Conservation (phyloP, 2,113 vertebrate species). For the Barbus barbus region DNA sequence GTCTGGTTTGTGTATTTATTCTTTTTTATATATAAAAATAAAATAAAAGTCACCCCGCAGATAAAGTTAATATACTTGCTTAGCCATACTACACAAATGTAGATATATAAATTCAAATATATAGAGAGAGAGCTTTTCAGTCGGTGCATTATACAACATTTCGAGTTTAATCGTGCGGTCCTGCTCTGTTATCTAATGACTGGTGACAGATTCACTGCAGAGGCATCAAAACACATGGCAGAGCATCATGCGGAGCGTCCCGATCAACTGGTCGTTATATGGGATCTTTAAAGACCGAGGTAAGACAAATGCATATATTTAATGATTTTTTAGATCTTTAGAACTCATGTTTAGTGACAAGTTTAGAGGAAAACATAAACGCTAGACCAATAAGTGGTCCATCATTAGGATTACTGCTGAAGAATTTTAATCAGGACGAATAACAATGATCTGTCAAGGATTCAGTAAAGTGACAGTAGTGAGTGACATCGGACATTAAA, state of each 20-base stretch:
- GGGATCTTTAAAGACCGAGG: neutral
- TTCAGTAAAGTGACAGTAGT: neutral
- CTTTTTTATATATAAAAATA: neutral
- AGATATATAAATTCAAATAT: neutral
- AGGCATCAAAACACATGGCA: slow-evolving; percentile 60
- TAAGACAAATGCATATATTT: neutral
- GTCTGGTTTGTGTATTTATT: neutral
- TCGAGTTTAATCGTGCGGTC: slow-evolving; percentile 56
- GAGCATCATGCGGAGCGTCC: neutral
- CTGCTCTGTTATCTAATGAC: slow-evolving; percentile 38
- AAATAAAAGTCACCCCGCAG: neutral
- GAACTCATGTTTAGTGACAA: neutral
- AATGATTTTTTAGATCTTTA: neutral
- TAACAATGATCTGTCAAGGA: neutral
- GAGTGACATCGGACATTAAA: neutral
- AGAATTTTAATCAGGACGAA: neutral
- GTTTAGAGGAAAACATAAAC: neutral
- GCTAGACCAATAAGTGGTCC: neutral
- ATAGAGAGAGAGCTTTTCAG: neutral
- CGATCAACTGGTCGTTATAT: neutral
- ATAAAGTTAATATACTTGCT: neutral
- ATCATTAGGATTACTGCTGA: neutral
- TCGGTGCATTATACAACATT: slow-evolving; percentile 5
- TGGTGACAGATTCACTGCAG: slow-evolving; percentile 60
- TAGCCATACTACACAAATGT: neutral